These are phyloP conservation scores for Stegostoma tigrinum DNA, from an alignment of 2,113 vertebrate genomes.

Conservation along the genomic window DNA sequence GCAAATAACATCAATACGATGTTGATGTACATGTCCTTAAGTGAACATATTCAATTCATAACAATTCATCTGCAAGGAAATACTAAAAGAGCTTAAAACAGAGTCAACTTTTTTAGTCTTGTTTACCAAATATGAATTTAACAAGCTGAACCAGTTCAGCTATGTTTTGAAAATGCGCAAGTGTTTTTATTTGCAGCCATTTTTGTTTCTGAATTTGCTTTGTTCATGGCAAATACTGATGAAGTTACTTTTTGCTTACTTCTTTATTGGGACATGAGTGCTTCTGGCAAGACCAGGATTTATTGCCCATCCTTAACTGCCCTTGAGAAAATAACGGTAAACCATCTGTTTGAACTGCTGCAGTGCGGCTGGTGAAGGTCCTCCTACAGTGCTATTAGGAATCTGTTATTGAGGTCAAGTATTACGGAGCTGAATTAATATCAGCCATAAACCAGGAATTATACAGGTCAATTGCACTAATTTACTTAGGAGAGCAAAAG, in stretches of 20 bases:
- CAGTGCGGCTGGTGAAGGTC: neutral
- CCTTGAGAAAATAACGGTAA: neutral
- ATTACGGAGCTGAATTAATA: neutral
- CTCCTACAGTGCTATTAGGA: neutral
- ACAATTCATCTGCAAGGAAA: neutral
- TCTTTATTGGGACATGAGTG: neutral
- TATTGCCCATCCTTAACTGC: no score
- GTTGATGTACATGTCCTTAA: neutral
- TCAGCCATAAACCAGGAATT: neutral
- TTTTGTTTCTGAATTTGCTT: neutral
- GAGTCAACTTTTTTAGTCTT: neutral
- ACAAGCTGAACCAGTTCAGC: neutral
- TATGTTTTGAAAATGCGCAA: neutral
- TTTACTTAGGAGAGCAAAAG: neutral
- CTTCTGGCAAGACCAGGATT: no score
- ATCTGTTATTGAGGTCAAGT: neutral
- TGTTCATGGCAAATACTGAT: neutral
- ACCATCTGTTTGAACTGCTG: neutral
- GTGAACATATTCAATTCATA: neutral
- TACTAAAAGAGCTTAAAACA: neutral
- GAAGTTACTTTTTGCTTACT: neutral
- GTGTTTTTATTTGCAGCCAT: neutral
- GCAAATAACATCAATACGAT: neutral
- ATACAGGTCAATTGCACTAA: neutral
- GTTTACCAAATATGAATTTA: neutral